Evolutionary conservation across 2,113 vertebrate genomes (phyloP).

Genomic region (Fukomys damarensis): DNA sequence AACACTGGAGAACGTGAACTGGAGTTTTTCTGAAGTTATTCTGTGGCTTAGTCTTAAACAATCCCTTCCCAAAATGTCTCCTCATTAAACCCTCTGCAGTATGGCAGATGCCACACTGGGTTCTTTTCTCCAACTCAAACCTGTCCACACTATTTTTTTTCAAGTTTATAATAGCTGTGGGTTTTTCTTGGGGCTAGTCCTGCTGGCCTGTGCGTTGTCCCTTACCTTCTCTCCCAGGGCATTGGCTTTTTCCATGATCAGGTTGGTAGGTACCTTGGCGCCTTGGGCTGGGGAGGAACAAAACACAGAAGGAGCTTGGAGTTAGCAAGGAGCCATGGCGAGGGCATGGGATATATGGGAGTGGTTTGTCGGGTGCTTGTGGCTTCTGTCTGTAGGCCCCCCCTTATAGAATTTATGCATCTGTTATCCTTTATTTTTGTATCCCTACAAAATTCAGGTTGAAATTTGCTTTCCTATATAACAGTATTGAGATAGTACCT

Average conservation of each 20-base stretch:
- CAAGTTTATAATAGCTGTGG: not conserved
- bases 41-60: not conserved
- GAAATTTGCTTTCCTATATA: not conserved
- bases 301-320: not conserved
- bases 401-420: not conserved
- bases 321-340: not conserved
- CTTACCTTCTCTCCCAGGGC: not conserved
- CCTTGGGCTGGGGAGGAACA: not conserved
- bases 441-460: not conserved
- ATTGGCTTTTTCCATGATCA: not conserved
- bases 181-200: not conserved
- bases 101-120: not conserved
- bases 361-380: not conserved
- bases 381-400: not conserved
- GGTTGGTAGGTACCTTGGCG: not conserved
- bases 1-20: not conserved
- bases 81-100: not conserved
- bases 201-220: not conserved
- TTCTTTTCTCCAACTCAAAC: not conserved
- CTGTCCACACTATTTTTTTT: not conserved
- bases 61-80: not conserved
- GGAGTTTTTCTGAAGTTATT: not conserved
- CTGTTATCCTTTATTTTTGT: not conserved
- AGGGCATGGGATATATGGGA: not conserved
- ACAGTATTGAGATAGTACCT: not conserved